Evolutionary conservation across 2,113 vertebrate species (phyloP), one percentile per base, ranked within the genome.

Genomic region (Mohoua ochrocephala): DNA sequence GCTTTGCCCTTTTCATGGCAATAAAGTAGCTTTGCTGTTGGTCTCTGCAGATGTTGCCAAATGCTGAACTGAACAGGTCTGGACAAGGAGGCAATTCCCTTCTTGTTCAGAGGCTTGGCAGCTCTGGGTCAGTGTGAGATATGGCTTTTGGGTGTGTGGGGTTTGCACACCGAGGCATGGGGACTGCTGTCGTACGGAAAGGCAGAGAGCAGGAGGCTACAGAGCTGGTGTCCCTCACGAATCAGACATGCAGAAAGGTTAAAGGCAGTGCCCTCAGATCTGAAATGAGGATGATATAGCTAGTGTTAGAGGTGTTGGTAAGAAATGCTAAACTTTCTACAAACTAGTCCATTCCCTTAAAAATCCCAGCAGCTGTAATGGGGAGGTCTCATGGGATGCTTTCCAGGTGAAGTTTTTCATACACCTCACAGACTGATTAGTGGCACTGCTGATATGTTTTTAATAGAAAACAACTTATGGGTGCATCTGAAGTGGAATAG

Each of bases 161-260:
- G 30, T 49, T 85, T 60, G 49, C 61, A 23, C 28, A 15, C 17
- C 0, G 0, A 3, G 15, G 50, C 63, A 57, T 39, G 63, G 35
- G 35, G 35, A 22, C 45, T 67, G 47, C 65, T 71, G 20, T 31
- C 0, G 0, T 21, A 27, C 0, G 2, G 27, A 54, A 87, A 53
- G 26, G 42, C 5, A 2, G 73, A 53, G 56, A 56, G 56, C n/a
- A 69, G 57, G 47, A 60, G 63, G 50, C 28, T 27, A 5, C 42
- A 0, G 7, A 37, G 23, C 7, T 3, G 20, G 11, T 45, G 57
- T 37, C 69, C 63, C 77, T 35, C 41, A 31, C 1, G 1, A 52
- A 47, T 44, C 15, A 64, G 68, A 33, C 37, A 17, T 0, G 7
- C 37, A 91, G 35, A 52, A 52, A 73, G 18, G 69, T 26, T 74